These are phyloP conservation scores for Alitta virens DNA, from an alignment of 2,888 invertebrate genomes.

Conservation along the genomic window DNA sequence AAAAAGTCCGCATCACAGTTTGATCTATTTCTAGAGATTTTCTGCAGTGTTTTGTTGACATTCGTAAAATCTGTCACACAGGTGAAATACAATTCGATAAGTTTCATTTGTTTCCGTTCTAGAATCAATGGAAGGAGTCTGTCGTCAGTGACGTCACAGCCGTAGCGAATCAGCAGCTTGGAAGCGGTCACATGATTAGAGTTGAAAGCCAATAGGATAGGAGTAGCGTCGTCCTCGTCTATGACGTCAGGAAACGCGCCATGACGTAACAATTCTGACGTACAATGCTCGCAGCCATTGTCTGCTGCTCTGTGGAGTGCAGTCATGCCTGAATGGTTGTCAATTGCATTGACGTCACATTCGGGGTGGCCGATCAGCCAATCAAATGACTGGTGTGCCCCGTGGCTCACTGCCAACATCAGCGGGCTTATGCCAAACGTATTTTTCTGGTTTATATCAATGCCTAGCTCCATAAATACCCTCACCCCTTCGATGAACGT, in stretches of 20 bases:
- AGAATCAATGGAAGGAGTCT: neutral
- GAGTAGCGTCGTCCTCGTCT: conserved; percentile 13
- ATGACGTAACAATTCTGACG: neutral
- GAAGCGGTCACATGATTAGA: conserved; percentile 1
- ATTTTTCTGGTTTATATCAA: neutral
- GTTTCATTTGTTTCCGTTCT: neutral
- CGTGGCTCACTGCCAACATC: conserved; percentile 15
- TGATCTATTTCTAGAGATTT: neutral
- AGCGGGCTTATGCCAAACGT: conserved; percentile 4
- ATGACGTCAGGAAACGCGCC: conserved; percentile 8
- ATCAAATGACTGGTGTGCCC: neutral
- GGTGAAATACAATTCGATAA: neutral
- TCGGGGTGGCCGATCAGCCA: neutral
- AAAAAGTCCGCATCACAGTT: neutral
- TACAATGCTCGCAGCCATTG: conserved; percentile 4
- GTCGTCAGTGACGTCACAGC: neutral
- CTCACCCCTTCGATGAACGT: neutral
- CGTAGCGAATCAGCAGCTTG: neutral
- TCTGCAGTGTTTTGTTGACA: neutral
- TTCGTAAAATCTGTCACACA: neutral
- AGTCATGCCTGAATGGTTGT: conserved; percentile 14
- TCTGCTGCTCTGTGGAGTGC: conserved; percentile 15
- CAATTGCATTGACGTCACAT: conserved; percentile 1
- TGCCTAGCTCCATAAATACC: neutral
- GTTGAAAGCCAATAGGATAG: conserved; percentile 16